Conservation (phyloP, 2,888 invertebrate species). For the Cataglyphis livida region DNA sequence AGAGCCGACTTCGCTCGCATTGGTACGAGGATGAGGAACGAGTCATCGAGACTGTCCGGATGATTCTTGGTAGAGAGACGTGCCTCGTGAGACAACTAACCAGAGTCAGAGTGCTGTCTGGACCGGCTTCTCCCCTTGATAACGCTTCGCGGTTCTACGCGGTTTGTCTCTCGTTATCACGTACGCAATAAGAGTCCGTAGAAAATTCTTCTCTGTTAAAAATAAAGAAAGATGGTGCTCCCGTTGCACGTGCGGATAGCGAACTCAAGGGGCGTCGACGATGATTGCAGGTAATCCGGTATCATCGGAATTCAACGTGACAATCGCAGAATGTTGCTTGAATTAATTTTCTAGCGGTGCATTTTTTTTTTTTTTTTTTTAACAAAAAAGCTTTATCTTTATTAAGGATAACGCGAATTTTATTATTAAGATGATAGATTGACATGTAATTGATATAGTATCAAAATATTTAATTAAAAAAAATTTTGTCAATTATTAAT, state of each 20-base stretch:
- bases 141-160: slow-evolving; percentile 70
- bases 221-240: slow-evolving; percentile 72
- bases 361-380: neutral
- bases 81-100: slow-evolving; percentile 84
- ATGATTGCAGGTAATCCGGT: neutral
- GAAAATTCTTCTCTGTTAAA: slow-evolving; percentile 66
- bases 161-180: slow-evolving; percentile 42
- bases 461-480: neutral
- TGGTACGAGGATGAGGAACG: slow-evolving; percentile 79
- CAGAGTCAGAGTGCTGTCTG: slow-evolving; percentile 74
- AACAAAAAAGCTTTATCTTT: neutral
- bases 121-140: slow-evolving; percentile 74
- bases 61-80: slow-evolving; percentile 84
- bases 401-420: neutral
- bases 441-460: neutral
- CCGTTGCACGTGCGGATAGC: slow-evolving; percentile 71
- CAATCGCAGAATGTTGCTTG: neutral
- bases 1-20: slow-evolving; percentile 51
- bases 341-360: neutral
- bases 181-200: slow-evolving; percentile 60
- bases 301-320: slow-evolving; percentile 5
- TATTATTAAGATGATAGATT: neutral
- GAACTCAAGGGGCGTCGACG: slow-evolving; percentile 59
- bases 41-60: slow-evolving; percentile 80
- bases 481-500: neutral